phyloP scores from a whole-genome alignment of 64 coral and sea anemone genomes.

The Montipora efflorescens region DNA sequence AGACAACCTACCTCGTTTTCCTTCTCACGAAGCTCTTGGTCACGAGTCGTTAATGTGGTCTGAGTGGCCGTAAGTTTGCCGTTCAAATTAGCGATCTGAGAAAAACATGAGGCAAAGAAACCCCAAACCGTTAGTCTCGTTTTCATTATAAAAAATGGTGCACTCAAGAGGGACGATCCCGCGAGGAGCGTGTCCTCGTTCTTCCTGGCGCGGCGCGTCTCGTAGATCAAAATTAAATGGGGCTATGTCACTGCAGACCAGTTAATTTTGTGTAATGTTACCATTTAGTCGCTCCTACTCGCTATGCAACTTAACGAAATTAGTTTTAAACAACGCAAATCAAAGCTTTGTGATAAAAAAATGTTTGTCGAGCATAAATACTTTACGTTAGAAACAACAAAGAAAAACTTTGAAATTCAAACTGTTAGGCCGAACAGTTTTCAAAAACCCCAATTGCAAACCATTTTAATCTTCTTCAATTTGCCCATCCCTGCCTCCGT shows the following conservation, averaged over 20 bases:
- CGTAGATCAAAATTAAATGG: not conserved
- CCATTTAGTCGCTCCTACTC: no score
- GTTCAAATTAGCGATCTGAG: constrained; percentile 79
- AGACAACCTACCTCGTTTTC: constrained; percentile 68
- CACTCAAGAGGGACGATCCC: not conserved
- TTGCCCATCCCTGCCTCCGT: no score
- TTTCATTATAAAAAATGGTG: not conserved
- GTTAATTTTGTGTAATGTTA: no score
- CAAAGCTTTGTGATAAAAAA: no score
- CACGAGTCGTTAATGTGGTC: constrained; percentile 63
- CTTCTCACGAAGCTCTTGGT: constrained; percentile 82
- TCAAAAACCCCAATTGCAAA: no score
- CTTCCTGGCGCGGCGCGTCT: not conserved
- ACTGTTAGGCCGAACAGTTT: not conserved
- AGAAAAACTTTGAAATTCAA: not conserved
- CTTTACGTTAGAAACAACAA: not conserved
- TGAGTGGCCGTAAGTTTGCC: constrained; percentile 76
- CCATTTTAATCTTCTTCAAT: no score
- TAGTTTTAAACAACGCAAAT: no score
- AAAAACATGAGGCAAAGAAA: not conserved
- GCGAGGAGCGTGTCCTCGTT: not conserved
- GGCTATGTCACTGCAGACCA: no score
- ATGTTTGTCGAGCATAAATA: no score
- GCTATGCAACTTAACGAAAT: no score
- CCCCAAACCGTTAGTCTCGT: not conserved